Percentiles rank a stretch among this genome's conserved stretches.
Evolutionary conservation across 2,797 vertebrate genomes (phyloP).

Genomic region (Cryptoblepharus egeriae): DNA sequence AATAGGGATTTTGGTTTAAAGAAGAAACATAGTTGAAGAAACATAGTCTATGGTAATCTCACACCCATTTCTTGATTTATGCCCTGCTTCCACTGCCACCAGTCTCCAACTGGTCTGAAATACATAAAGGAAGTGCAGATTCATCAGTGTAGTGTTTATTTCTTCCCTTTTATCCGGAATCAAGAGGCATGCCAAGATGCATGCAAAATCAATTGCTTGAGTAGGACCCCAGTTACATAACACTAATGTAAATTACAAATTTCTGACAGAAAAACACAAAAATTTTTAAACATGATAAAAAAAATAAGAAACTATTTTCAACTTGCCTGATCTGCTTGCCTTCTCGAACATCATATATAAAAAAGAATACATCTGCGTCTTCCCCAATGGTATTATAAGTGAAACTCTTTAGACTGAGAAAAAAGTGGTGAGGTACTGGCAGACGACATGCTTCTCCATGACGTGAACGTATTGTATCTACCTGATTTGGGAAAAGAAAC

Average conservation of each 20-base stretch:
- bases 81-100: too few species aligned
- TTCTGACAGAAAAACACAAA: neutral
- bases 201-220: neutral
- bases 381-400: conserved; percentile 99
- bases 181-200: neutral
- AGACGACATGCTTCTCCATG: conserved; percentile 92
- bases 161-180: neutral
- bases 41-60: neutral
- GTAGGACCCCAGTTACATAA: neutral
- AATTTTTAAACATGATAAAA: neutral
- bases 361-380: conserved; percentile 96
- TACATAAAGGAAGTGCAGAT: neutral
- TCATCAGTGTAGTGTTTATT: neutral
- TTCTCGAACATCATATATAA: conserved; percentile 93
- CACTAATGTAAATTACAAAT: neutral
- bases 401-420: conserved; percentile 98
- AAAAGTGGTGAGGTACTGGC: conserved; percentile 96
- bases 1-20: neutral
- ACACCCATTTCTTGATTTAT: neutral
- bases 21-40: neutral
- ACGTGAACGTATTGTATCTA: conserved; percentile 89
- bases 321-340: conserved; percentile 96
- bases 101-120: neutral
- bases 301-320: neutral
- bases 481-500: conserved; percentile 74